phyloP scores from a whole-genome alignment of 2,797 vertebrate species.

The Aphelocoma californica region DNA sequence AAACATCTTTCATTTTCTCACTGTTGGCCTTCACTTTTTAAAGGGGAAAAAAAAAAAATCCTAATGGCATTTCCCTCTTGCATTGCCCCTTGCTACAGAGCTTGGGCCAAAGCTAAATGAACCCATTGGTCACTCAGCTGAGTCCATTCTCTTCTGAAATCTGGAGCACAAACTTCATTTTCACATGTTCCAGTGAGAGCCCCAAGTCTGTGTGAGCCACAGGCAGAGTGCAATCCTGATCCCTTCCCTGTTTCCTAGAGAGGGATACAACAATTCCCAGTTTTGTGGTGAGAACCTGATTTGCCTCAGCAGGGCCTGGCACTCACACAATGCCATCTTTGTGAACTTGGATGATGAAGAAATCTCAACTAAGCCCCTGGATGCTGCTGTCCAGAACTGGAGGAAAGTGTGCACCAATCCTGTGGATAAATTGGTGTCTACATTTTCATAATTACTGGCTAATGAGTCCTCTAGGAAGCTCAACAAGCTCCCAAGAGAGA shows the following conservation, averaged over 20 bases:
- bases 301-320: conserved; percentile 81
- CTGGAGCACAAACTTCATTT: neutral
- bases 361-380: conserved; percentile 76
- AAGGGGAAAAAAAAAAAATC: neutral
- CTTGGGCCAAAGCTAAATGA: neutral
- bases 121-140: fast-evolving
- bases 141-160: neutral
- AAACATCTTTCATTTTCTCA: conserved; percentile 54
- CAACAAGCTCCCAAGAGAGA: neutral
- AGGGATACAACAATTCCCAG: conserved; percentile 69
- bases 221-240: neutral
- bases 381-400: conserved; percentile 83
- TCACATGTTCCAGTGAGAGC: neutral
- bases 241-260: conserved; percentile 48
- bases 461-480: neutral
- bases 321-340: conserved; percentile 90
- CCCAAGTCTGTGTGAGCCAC: fast-evolving
- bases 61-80: neutral
- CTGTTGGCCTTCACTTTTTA: neutral
- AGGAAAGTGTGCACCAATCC: conserved; percentile 76
- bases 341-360: conserved; percentile 81
- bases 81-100: neutral
- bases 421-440: neutral
- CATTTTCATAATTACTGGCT: neutral
- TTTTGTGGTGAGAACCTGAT: conserved; percentile 81